phyloP scores from a whole-genome alignment of 2,888 invertebrate species.

The Metellina segmentata region DNA sequence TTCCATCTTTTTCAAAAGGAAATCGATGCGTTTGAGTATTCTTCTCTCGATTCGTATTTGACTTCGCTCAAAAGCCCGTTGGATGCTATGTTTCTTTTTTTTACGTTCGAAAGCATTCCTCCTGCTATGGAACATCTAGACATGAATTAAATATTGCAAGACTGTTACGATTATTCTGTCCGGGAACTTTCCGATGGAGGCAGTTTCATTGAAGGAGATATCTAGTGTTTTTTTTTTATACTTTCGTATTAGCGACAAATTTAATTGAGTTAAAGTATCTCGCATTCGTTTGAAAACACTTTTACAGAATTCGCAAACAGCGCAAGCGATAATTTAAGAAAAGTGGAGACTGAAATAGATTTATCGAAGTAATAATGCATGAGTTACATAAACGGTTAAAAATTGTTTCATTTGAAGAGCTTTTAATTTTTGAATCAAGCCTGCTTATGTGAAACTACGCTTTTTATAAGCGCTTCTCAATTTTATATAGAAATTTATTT shows the following conservation, averaged over 20 bases:
- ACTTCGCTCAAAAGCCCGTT: slow-evolving; percentile 25
- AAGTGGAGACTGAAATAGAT: too few relatives aligned
- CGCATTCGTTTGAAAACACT: neutral
- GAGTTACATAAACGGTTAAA: too few relatives aligned
- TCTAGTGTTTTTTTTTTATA: neutral
- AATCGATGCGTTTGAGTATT: slow-evolving; percentile 38
- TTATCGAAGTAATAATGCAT: too few relatives aligned
- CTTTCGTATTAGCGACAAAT: neutral
- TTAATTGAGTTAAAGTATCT: neutral
- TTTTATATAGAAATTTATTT: too few relatives aligned
- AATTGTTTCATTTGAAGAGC: too few relatives aligned
- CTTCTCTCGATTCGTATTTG: slow-evolving; percentile 21
- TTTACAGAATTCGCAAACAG: neutral
- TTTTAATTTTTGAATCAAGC: too few relatives aligned
- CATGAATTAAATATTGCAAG: slow-evolving; percentile 27
- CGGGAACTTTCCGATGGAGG: neutral
- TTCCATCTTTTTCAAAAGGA: neutral
- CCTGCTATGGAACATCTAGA: slow-evolving; percentile 1
- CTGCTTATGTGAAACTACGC: too few relatives aligned
- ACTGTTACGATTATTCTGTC: slow-evolving; percentile 1
- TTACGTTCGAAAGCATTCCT: neutral
- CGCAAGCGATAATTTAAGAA: too few relatives aligned
- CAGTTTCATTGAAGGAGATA: neutral
- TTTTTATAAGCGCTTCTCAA: too few relatives aligned
- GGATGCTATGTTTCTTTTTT: slow-evolving; percentile 36